phyloP scores from a whole-genome alignment of 1,140 invertebrate species.

The Ridgeia piscesae region DNA sequence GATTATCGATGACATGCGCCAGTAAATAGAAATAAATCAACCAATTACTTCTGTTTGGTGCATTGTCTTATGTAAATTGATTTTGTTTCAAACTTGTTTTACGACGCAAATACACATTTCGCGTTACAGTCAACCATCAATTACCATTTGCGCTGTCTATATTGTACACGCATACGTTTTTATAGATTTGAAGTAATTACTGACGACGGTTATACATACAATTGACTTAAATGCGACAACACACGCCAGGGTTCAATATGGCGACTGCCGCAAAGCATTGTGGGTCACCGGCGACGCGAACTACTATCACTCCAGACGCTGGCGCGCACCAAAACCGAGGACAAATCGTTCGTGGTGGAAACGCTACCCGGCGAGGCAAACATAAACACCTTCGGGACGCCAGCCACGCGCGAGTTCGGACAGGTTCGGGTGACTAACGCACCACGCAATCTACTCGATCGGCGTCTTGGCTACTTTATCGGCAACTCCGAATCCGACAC shows the following conservation, averaged over 20 bases:
- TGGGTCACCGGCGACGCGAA: background rate
- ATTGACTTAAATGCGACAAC: background rate
- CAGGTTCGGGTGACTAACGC: background rate
- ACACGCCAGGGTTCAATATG: background rate
- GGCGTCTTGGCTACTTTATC: background rate
- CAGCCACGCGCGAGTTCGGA: background rate
- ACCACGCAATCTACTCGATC: background rate
- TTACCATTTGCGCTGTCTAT: background rate
- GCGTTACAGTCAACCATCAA: background rate
- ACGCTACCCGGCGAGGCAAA: background rate
- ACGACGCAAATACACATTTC: background rate
- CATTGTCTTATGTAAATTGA: background rate
- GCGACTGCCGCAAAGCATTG: background rate
- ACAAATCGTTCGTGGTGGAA: background rate
- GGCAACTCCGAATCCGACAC: background rate
- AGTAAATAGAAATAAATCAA: background rate
- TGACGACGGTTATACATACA: background rate
- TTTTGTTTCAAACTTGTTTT: background rate
- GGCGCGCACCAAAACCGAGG: background rate
- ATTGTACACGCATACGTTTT: background rate
- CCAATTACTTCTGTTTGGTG: background rate
- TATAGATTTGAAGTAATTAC: background rate
- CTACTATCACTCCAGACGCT: background rate
- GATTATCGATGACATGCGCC: background rate
- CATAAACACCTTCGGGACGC: background rate